Percentiles rank a stretch among this genome's conserved stretches.
Evolutionary conservation across 2,113 vertebrate species (phyloP).

Genomic region (Salminus brasiliensis): DNA sequence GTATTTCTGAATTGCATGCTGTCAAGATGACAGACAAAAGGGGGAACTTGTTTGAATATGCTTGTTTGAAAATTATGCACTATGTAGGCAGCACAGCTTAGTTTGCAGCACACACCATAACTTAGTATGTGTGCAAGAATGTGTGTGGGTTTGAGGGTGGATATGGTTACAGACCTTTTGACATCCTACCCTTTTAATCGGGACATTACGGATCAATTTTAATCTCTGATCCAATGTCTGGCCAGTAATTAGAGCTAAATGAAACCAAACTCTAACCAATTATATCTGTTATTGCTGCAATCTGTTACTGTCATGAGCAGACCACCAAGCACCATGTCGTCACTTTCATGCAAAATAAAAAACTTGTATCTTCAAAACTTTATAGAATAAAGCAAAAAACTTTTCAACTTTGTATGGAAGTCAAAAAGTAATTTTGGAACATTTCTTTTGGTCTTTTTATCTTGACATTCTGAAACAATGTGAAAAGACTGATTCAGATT

Average conservation of each 20-base stretch:
- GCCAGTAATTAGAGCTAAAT: constrained; percentile 16
- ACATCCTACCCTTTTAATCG: neutral
- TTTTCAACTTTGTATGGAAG: no score
- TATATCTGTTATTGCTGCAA: neutral
- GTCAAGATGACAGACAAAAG: no score
- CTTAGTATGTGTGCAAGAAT: neutral
- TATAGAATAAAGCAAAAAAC: no score
- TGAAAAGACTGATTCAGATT: no score
- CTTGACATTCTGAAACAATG: no score
- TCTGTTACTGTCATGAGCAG: constrained; percentile 1
- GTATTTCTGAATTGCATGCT: no score
- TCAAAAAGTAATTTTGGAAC: no score
- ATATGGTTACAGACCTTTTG: neutral
- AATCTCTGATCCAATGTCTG: neutral
- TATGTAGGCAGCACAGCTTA: neutral
- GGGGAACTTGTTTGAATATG: no score
- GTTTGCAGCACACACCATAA: no score
- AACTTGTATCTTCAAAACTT: no score
- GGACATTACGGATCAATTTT: neutral
- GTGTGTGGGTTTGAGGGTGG: neutral
- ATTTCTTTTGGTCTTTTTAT: no score
- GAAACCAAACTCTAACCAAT: neutral
- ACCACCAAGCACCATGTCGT: neutral
- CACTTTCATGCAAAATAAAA: neutral
- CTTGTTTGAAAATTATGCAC: no score